These are phyloP conservation scores for Bombycilla garrulus DNA, from an alignment of 2,113 vertebrate genomes.

Conservation along the genomic window DNA sequence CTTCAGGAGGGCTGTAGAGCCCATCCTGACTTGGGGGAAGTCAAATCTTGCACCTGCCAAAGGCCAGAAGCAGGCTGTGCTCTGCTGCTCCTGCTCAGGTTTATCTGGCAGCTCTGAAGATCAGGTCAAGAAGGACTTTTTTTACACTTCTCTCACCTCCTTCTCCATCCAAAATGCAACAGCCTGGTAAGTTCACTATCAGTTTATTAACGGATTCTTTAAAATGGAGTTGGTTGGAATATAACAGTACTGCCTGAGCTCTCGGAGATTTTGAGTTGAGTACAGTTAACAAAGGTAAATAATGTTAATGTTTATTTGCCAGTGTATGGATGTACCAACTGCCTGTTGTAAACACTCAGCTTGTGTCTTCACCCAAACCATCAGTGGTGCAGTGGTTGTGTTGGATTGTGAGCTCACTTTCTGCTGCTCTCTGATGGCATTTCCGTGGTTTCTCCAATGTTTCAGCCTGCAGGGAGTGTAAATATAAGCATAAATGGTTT, in stretches of 20 bases:
- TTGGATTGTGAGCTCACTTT: constrained; percentile 63
- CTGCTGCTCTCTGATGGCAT: constrained; percentile 57
- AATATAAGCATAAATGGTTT: constrained; percentile 75
- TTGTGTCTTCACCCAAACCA: constrained; percentile 50
- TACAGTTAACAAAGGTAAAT: not conserved
- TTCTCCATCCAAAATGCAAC: not conserved
- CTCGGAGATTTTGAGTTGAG: not conserved
- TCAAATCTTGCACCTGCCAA: not conserved
- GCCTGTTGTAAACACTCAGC: constrained; percentile 48
- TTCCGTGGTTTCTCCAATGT: constrained; percentile 45
- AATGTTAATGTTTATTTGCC: constrained; percentile 1
- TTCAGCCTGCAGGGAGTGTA: constrained; percentile 65
- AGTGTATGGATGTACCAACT: not conserved
- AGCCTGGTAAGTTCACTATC: not conserved
- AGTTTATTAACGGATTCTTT: not conserved
- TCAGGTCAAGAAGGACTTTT: not conserved
- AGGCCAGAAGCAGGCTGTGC: not conserved
- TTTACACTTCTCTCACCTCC: not conserved
- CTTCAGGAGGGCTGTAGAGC: not conserved
- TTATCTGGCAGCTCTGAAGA: not conserved
- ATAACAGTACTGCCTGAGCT: not conserved
- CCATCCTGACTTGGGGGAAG: not conserved
- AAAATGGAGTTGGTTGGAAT: not conserved
- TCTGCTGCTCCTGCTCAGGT: not conserved
- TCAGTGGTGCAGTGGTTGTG: constrained; percentile 70